Conservation (phyloP, 2,888 invertebrate genomes). For the Chalcosyrphus nemorum region DNA sequence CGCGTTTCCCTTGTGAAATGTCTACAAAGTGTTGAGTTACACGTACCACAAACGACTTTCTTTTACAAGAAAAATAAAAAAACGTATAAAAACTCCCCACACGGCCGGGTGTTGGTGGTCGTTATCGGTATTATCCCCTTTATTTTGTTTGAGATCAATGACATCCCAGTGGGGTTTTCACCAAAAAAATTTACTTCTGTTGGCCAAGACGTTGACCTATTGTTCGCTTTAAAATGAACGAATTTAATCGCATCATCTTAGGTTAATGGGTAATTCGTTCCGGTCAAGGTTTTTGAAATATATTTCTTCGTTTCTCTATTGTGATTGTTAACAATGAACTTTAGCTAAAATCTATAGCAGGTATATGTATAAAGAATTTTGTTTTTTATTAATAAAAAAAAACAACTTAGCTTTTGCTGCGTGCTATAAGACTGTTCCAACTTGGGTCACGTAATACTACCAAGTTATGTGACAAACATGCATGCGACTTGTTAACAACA, state of each 20-base stretch:
- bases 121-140: conserved; percentile 41
- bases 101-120: conserved; percentile 26
- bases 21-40: conserved; percentile 53
- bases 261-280: conserved; percentile 2
- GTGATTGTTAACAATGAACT: not conserved
- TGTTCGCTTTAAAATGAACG: not conserved
- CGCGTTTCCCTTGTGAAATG: conserved; percentile 64
- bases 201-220: not conserved
- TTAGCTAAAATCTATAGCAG: not conserved
- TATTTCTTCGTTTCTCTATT: not conserved
- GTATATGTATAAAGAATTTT: not conserved
- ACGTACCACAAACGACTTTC: conserved; percentile 59
- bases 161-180: conserved; percentile 43
- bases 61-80: too few species aligned
- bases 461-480: not conserved
- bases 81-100: too few species aligned
- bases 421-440: not conserved
- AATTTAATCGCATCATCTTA: not conserved
- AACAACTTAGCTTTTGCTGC: not conserved
- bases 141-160: conserved; percentile 60
- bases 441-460: not conserved
- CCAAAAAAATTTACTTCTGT: conserved; percentile 12
- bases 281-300: conserved; percentile 14
- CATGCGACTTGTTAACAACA: too few species aligned
- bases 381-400: not conserved